Evolutionary conservation across 2,113 vertebrate species (phyloP).

Genomic region (Pteronura brasiliensis): DNA sequence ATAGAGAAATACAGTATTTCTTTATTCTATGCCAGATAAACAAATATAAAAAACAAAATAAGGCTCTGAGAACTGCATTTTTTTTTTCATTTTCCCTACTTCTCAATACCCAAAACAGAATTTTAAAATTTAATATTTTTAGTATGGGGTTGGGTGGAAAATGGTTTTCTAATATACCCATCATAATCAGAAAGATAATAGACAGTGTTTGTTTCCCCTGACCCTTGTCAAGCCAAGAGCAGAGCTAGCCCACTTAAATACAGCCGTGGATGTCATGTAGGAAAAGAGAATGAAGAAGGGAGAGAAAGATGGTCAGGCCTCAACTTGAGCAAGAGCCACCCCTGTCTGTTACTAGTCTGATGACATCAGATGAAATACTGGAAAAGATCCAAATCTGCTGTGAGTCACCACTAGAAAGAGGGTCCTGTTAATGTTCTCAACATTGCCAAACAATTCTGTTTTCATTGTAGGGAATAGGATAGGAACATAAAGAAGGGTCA

Average conservation of each 20-base stretch:
- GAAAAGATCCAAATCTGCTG: not conserved
- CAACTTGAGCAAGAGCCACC: not conserved
- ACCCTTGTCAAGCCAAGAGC: not conserved
- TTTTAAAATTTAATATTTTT: not conserved
- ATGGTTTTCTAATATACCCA: not conserved
- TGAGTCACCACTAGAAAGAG: not conserved
- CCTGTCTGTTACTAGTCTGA: not conserved
- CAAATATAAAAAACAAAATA: not conserved
- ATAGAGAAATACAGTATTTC: not conserved
- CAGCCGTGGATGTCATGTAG: not conserved
- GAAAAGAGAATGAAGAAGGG: not conserved
- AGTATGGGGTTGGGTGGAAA: not conserved
- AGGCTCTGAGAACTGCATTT: not conserved
- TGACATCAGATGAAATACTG: not conserved
- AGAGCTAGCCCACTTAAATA: not conserved
- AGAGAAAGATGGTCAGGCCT: not conserved
- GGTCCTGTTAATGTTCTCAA: not conserved
- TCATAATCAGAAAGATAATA: not conserved
- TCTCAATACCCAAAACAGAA: not conserved
- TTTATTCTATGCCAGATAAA: not conserved
- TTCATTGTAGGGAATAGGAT: not conserved
- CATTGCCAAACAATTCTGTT: not conserved
- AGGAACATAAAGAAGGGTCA: not conserved
- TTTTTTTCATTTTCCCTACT: not conserved
- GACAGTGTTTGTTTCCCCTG: not conserved